A percentile compares a stretch with the other conserved stretches of the same genome.
Conservation (phyloP, 2,113 vertebrate genomes). For the Craseonycteris thonglongyai region DNA sequence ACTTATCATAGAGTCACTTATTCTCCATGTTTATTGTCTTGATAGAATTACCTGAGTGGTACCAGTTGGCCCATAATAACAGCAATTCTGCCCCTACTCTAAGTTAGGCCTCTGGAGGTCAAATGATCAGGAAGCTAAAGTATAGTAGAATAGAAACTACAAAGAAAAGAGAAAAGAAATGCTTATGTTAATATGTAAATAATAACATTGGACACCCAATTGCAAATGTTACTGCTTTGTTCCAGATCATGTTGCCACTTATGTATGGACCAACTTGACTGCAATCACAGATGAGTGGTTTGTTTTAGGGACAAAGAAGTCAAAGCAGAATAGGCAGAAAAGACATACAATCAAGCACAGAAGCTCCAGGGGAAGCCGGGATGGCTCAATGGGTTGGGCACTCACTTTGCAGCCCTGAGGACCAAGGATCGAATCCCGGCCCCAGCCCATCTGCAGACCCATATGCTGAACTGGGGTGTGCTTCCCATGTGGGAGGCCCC, state of each 20-base stretch:
- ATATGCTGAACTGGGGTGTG: no score
- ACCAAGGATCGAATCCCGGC: no score
- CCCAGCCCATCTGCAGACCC: no score
- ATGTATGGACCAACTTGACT: neutral
- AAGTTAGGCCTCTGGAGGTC: neutral
- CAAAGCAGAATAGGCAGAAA: neutral
- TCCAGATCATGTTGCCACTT: neutral
- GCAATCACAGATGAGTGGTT: neutral
- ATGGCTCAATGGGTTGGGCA: no score
- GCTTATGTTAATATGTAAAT: neutral
- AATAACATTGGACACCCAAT: neutral
- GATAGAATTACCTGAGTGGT: neutral
- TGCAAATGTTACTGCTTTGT: neutral
- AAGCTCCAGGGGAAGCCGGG: neutral
- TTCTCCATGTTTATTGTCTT: neutral
- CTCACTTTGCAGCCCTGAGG: no score
- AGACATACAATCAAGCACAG: neutral
- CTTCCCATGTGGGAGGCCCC: no score
- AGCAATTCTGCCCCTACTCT: neutral
- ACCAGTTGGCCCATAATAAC: neutral
- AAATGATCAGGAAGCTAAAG: slow-evolving; percentile 4
- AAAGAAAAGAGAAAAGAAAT: slow-evolving; percentile 23
- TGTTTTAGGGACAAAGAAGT: neutral
- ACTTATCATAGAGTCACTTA: neutral
- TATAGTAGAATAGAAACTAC: neutral